Percentiles rank a stretch among this genome's conserved stretches.
phyloP scores from a whole-genome alignment of 2,113 vertebrate genomes.

The Anseranas semipalmata region DNA sequence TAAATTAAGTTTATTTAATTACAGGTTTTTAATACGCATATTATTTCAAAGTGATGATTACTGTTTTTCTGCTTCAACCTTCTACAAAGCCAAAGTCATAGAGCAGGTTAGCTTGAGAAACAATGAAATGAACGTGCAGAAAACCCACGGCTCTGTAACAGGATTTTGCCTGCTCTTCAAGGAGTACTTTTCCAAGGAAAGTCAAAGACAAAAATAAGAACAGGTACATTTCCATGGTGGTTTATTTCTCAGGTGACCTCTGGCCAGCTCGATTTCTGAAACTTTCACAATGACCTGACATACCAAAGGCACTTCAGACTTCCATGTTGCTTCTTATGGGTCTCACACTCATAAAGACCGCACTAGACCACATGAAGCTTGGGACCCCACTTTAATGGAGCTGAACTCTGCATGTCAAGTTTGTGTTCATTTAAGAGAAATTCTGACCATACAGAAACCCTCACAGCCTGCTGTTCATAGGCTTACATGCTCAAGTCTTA shows the following conservation, averaged over 20 bases:
- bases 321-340: background rate
- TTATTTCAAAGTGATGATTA: too few relatives aligned
- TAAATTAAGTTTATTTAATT: background rate
- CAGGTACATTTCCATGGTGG: background rate
- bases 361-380: too few relatives aligned
- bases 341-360: too few relatives aligned
- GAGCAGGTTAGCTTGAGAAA: too few relatives aligned
- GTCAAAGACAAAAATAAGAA: background rate
- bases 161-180: too few relatives aligned
- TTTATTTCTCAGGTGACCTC: background rate
- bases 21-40: too few relatives aligned
- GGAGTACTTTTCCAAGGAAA: background rate
- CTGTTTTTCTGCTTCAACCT: too few relatives aligned
- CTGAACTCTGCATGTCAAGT: background rate
- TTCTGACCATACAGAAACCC: background rate
- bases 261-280: background rate
- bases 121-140: too few relatives aligned
- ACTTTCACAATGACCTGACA: background rate
- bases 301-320: background rate
- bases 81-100: too few relatives aligned
- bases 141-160: too few relatives aligned
- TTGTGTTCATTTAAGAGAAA: background rate
- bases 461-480: background rate
- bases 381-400: background rate
- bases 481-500: background rate